These are phyloP conservation scores for Merluccius polli DNA, from an alignment of 2,797 vertebrate species.

Conservation along the genomic window DNA sequence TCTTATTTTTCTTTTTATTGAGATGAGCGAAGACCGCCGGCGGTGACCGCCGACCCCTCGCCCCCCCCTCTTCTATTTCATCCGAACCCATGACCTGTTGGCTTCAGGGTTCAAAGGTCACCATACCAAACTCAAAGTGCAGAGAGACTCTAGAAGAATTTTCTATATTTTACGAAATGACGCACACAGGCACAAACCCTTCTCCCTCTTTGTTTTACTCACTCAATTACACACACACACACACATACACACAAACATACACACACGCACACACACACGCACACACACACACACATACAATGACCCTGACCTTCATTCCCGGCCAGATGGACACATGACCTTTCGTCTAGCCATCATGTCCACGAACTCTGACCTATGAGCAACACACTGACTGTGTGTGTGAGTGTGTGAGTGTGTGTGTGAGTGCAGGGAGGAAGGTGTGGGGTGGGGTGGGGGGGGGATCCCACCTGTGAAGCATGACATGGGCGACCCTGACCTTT, in stretches of 20 bases:
- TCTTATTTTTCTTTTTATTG: not conserved
- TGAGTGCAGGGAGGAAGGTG: not conserved
- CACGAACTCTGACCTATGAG: slow-evolving; percentile 42
- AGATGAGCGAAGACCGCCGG: not conserved
- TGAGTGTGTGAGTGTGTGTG: slow-evolving; percentile 13
- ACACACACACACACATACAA: slow-evolving; percentile 15
- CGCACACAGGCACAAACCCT: not conserved
- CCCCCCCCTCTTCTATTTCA: not conserved
- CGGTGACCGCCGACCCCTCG: not conserved
- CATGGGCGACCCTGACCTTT: not conserved
- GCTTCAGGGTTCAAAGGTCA: slow-evolving; percentile 2
- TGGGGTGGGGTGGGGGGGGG: not conserved
- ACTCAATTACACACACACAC: not conserved
- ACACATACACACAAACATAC: slow-evolving; percentile 16
- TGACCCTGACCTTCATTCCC: slow-evolving; percentile 41
- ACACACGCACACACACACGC: slow-evolving; percentile 15
- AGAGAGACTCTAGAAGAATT: not conserved
- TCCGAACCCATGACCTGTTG: not conserved
- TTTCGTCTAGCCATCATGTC: slow-evolving; percentile 51
- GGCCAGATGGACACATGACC: slow-evolving; percentile 67
- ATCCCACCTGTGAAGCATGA: slow-evolving; percentile 4
- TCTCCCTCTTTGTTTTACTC: too few relatives aligned
- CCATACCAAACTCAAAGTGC: slow-evolving; percentile 1
- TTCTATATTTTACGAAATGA: not conserved
- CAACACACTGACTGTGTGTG: slow-evolving; percentile 10